Percentiles rank a stretch among this genome's conserved stretches.
Conservation (phyloP, 1,140 invertebrate species). For the Papilio polyxenes region DNA sequence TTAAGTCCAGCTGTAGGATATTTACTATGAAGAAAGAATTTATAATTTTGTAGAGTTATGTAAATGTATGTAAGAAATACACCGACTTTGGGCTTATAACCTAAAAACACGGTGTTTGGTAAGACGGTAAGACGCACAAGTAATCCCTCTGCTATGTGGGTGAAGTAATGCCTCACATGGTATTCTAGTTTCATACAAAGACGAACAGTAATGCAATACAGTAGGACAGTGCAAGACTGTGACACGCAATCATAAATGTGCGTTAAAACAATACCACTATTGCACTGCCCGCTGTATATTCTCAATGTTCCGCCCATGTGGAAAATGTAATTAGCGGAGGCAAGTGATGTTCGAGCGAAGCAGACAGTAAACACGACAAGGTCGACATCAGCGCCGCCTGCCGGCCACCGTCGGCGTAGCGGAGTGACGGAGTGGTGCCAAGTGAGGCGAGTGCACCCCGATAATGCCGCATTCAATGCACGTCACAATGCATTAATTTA, state of each 20-base stretch:
- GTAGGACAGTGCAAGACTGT: too few species aligned
- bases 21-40: neutral
- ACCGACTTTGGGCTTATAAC: too few species aligned
- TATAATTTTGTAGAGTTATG: neutral
- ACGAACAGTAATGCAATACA: too few species aligned
- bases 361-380: slow-evolving; percentile 4
- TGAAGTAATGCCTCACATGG: neutral
- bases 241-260: too few species aligned
- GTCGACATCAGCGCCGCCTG: neutral
- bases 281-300: too few species aligned
- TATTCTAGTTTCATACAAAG: too few species aligned
- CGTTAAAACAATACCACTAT: too few species aligned
- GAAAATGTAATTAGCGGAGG: neutral
- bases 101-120: too few species aligned
- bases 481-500: slow-evolving; percentile 1
- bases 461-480: slow-evolving; percentile 7
- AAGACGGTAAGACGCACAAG: neutral
- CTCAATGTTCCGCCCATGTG: neutral
- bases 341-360: neutral
- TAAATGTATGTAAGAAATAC: neutral
- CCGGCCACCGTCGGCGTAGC: neutral
- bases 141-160: neutral
- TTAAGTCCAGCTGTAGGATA: neutral
- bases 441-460: neutral
- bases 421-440: neutral